Percentiles rank a stretch among this genome's conserved stretches.
phyloP scores from a whole-genome alignment of 1,140 invertebrate genomes.

The Bombus impatiens region DNA sequence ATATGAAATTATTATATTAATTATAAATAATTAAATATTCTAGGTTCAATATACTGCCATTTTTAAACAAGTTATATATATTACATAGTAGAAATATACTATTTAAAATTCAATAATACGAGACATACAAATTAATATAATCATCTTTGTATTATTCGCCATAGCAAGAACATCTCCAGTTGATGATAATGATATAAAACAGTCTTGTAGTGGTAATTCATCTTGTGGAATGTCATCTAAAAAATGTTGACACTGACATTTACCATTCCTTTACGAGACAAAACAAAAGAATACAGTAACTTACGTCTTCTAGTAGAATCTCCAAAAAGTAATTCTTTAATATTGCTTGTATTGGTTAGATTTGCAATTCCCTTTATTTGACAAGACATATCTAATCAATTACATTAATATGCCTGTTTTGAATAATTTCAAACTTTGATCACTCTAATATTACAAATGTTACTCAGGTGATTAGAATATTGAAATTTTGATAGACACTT shows the following conservation, averaged over 20 bases:
- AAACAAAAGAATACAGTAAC: constrained; percentile 83
- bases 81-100: constrained; percentile 8
- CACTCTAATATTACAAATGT: not conserved
- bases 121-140: constrained; percentile 79
- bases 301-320: constrained; percentile 68
- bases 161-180: constrained; percentile 77
- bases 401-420: constrained; percentile 17
- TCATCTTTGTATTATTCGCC: constrained; percentile 76
- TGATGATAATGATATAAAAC: constrained; percentile 76
- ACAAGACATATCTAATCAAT: constrained; percentile 84
- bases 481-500: constrained; percentile 1
- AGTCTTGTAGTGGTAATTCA: constrained; percentile 78
- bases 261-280: constrained; percentile 80
- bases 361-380: constrained; percentile 87
- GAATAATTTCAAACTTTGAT: not conserved
- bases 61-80: constrained; percentile 1
- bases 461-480: not conserved
- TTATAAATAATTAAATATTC: not conserved
- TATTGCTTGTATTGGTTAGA: constrained; percentile 84
- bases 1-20: not conserved
- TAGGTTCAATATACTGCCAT: not conserved
- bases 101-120: not conserved
- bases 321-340: constrained; percentile 73
- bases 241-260: constrained; percentile 85
- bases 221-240: constrained; percentile 71